Evolutionary conservation across 64 coral and sea anemone species (phyloP).

Genomic region (Montipora sp.): DNA sequence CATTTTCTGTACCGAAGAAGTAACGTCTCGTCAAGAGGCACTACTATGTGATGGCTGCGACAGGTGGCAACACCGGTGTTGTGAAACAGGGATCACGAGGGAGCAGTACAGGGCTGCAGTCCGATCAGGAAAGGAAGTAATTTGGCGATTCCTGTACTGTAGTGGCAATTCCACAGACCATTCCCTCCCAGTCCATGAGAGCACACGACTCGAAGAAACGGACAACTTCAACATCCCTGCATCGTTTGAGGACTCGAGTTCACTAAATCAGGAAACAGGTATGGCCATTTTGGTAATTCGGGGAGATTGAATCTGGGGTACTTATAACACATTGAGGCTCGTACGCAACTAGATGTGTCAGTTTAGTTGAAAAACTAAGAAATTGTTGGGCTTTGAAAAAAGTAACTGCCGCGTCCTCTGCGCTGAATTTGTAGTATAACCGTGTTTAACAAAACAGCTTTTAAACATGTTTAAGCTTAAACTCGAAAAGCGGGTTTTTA

Average conservation of each 20-base stretch:
- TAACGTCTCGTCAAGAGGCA: too few relatives aligned
- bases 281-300: background rate
- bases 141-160: conserved; percentile 5
- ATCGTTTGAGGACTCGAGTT: background rate
- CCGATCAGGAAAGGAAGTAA: conserved; percentile 1
- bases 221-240: background rate
- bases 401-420: too few relatives aligned
- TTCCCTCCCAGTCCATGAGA: background rate
- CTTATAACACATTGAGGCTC: too few relatives aligned
- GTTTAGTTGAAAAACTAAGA: too few relatives aligned
- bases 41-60: background rate
- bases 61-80: conserved; percentile 1
- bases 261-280: background rate
- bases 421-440: too few relatives aligned
- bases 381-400: too few relatives aligned
- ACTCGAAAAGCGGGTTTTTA: too few relatives aligned
- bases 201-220: background rate
- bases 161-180: background rate
- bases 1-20: too few relatives aligned
- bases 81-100: conserved; percentile 11
- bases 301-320: too few relatives aligned
- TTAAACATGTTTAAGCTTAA: too few relatives aligned
- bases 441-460: too few relatives aligned
- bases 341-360: too few relatives aligned
- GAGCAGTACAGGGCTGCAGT: background rate